Evolutionary conservation across 2,888 invertebrate genomes (phyloP), one percentile per base, ranked within the genome.

Genomic region (Malachius bipustulatus): DNA sequence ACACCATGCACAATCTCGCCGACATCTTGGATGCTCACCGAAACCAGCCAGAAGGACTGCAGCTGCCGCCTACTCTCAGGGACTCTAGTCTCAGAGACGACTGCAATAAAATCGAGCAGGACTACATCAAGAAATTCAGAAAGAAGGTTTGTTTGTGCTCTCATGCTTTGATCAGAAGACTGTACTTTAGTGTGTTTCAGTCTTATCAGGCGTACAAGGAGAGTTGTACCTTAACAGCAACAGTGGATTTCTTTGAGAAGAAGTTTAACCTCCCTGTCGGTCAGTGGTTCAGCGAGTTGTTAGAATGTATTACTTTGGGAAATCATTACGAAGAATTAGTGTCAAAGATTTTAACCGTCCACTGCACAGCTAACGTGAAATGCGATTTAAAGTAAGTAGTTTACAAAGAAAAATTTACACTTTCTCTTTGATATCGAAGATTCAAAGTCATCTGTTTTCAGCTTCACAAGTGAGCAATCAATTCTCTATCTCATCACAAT

Each of bases 1-100:
- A 83, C 54, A 69, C 79, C 0, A 58, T 77, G 38, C 66, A 76
- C 48, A 82, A 82, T 57, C 61, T 79, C 31, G 62, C 70, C 2
- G 69, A 77, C 39, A 54, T 70, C 4, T 42, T 69, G 11, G 61
- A 62, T 36, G 47, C 49, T 3, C 33, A 36, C 13, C 54, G 59
- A 26, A 59, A 62, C 3, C n/a, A n/a, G n/a, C n/a, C n/a, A n/a
- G n/a, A n/a, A n/a, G n/a, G n/a, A n/a, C n/a, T n/a, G n/a, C n/a
- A n/a, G n/a, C 49, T 50, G 6, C 62, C 60, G 4, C 66, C 63
- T 4, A 73, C 73, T 3, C 56, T 73, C 4, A 49, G 69, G 32
- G 74, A 75, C 49, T 56, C 55, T 26, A 53, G 52, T 16, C 59
- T 75, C 15, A 50, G 51, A 36, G 50, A 58, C 11, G 68, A 75